phyloP scores from a whole-genome alignment of 1,140 invertebrate genomes.

The Bemisia tabaci region DNA sequence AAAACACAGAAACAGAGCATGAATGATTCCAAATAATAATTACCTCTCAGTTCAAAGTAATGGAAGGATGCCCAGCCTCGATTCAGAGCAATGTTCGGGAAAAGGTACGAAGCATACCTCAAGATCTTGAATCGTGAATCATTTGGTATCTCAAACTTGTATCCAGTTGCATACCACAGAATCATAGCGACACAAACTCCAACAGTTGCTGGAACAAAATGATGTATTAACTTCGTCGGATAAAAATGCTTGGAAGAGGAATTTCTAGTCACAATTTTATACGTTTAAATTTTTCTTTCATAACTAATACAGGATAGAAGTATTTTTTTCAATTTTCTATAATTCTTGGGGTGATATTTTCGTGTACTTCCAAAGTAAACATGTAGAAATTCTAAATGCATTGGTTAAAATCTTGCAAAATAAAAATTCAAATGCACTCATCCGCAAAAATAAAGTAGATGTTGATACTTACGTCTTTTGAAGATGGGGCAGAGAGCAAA shows the following conservation, averaged over 20 bases:
- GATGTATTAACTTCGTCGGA: too few species aligned
- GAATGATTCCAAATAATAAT: neutral
- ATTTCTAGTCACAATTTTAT: too few species aligned
- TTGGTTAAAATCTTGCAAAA: too few species aligned
- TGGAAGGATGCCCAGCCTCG: neutral
- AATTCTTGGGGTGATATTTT: too few species aligned
- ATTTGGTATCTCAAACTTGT: neutral
- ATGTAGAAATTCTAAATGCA: too few species aligned
- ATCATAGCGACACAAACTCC: neutral
- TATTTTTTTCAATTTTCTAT: too few species aligned
- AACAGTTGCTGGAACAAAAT: neutral
- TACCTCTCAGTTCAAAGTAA: neutral
- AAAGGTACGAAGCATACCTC: neutral
- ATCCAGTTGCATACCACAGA: neutral
- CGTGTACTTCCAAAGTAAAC: too few species aligned
- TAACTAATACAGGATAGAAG: too few species aligned
- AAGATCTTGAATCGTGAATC: neutral
- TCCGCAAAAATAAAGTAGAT: too few species aligned
- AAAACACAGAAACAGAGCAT: neutral
- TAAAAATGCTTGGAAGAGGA: too few species aligned
- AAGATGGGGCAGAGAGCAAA: slow-evolving; percentile 13
- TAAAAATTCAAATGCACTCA: too few species aligned
- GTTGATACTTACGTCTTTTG: neutral
- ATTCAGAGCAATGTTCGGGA: neutral
- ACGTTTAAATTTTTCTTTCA: too few species aligned